Base-by-base conservation (phyloP, 2,797 vertebrate species). In the Oreonectes daqikongensis region DNA sequence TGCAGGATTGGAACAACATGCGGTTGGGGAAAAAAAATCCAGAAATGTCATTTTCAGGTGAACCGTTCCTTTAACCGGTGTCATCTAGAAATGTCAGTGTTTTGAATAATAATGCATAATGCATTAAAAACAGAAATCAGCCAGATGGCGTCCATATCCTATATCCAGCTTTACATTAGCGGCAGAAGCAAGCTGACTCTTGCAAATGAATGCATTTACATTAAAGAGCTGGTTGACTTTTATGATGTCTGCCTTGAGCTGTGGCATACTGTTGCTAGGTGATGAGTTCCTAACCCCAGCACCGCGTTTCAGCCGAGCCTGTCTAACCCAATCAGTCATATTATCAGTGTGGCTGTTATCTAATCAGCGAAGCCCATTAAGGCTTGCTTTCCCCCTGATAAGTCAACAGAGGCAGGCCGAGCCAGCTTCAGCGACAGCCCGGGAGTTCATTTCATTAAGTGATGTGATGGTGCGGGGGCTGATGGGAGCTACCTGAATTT, bases 361-460 rank as follows among this genome's bases (percentile, higher is more conserved):
- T 68, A 76, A 76, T 60, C 40, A 68, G 64, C 3, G n/a, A 59
- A 60, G 5, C 53, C 22, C 17, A 72, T 72, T 73, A 72, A 66
- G 61, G 50, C 32, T 40, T 24, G 60, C 64, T 46, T 53, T 64
- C 69, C 71, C 73, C 26, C 48, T 61, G 40, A 72, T 77, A 52
- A 77, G 80, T 71, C 72, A 79, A 55, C 60, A 79, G 48, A 57
- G 69, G 55, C 42, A 52, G 52, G 32, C 44, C 46, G 64, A 46
- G 46, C 20, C 57, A 20, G 57, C 28, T 40, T 77, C 40, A 53
- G 22, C 38, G 40, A 68, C 40, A 57, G 52, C 28, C 18, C 35
- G 14, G 28, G 40, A 63, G 63, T 82, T 78, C 52, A 73, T 81
- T 80, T 78, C 50, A 80, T 83, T 77, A 83, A 77, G 59, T 10